Conservation (phyloP, 92 coral and sea anemone species). For the Hydrozoanthus gracilis region DNA sequence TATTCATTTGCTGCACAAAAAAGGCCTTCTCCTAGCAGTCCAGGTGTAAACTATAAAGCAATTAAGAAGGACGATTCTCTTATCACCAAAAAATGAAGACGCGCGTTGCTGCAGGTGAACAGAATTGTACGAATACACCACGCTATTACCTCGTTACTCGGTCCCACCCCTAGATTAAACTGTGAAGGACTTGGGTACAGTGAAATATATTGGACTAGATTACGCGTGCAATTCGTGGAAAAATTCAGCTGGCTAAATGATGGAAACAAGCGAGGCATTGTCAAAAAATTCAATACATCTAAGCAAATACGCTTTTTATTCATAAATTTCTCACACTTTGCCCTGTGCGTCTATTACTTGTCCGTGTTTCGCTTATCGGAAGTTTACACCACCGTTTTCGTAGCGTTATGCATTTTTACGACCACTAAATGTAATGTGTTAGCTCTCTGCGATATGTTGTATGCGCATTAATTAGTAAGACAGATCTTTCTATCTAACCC, state of each 20-base stretch:
- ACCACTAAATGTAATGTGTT: background rate
- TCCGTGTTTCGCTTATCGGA: no score
- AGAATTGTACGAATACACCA: background rate
- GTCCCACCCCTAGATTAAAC: background rate
- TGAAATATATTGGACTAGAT: background rate
- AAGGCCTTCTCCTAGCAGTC: slow-evolving; percentile 82
- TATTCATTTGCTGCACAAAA: slow-evolving; percentile 69
- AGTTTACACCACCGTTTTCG: no score
- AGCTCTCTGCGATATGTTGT: background rate
- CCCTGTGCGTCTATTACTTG: no score
- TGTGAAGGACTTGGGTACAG: background rate
- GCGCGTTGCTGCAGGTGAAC: slow-evolving; percentile 36
- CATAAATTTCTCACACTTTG: background rate
- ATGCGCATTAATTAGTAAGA: slow-evolving; percentile 10
- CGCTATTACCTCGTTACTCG: background rate
- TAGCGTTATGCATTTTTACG: no score
- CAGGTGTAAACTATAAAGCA: slow-evolving; percentile 74
- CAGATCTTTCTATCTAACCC: slow-evolving; percentile 4
- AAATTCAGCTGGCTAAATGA: slow-evolving; percentile 37
- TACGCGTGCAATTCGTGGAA: background rate
- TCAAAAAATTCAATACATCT: background rate
- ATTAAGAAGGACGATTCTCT: slow-evolving; percentile 45
- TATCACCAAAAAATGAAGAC: slow-evolving; percentile 3
- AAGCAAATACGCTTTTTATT: background rate
- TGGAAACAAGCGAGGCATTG: slow-evolving; percentile 8